phyloP scores from a whole-genome alignment of 2,113 vertebrate species.

The Galemys pyrenaicus region DNA sequence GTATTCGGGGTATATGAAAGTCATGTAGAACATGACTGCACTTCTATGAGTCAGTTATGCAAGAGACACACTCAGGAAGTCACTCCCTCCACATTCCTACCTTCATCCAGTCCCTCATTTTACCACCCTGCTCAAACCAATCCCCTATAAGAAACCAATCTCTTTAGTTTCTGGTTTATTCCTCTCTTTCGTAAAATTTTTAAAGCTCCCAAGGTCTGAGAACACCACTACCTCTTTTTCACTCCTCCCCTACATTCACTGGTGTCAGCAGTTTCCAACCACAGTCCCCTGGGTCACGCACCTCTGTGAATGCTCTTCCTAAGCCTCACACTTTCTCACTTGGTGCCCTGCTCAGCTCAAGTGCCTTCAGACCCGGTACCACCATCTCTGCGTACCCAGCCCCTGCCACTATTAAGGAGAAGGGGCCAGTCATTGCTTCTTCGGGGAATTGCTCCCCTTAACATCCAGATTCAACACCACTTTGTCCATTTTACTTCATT shows the following conservation, averaged over 20 bases:
- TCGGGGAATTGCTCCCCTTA: background rate
- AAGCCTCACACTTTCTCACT: background rate
- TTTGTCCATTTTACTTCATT: background rate
- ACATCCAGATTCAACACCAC: background rate
- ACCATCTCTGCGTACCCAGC: background rate
- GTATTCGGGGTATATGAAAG: background rate
- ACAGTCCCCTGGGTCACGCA: fast-evolving
- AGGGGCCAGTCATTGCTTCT: background rate
- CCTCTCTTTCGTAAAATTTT: background rate
- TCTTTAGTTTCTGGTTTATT: background rate
- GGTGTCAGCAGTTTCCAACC: background rate
- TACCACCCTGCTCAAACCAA: background rate
- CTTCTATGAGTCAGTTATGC: background rate
- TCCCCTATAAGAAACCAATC: background rate
- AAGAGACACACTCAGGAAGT: background rate
- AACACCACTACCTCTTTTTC: background rate
- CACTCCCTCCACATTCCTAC: background rate
- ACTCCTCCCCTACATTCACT: background rate
- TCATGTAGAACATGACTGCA: background rate
- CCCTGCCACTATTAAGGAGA: background rate
- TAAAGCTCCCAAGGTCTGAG: background rate
- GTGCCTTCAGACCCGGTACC: background rate
- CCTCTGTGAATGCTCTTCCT: background rate
- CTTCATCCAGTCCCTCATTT: background rate
- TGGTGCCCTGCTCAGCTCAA: background rate